A percentile compares a stretch with the other conserved stretches of the same genome.
Conservation (phyloP, 2,888 invertebrate genomes). For the Andrena praecox region DNA sequence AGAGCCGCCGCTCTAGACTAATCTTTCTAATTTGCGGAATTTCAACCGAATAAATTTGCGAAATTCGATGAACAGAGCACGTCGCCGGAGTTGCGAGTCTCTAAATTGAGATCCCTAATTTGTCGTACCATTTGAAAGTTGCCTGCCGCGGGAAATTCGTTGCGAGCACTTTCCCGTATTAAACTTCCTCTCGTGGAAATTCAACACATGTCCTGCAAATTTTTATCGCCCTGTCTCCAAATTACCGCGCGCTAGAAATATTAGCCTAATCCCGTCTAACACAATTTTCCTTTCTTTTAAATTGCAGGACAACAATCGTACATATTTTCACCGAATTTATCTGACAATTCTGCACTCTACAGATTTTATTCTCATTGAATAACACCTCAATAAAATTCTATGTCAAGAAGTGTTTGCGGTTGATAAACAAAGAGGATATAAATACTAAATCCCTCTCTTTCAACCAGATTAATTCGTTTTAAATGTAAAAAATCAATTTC, state of each 20-base stretch:
- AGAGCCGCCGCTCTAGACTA: not conserved
- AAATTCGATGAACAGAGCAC: not conserved
- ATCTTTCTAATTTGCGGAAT: conserved; percentile 27
- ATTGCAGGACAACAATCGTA: not conserved
- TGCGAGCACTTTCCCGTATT: conserved; percentile 37
- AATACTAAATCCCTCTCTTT: too few relatives aligned
- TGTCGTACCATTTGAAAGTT: conserved; percentile 43
- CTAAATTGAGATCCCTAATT: conserved; percentile 52
- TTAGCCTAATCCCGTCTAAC: not conserved
- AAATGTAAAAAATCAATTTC: too few relatives aligned
- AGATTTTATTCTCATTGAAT: too few relatives aligned
- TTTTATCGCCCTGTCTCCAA: not conserved
- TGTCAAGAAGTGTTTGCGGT: too few relatives aligned
- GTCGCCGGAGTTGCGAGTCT: not conserved
- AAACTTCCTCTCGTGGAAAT: conserved; percentile 13
- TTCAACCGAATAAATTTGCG: conserved; percentile 26
- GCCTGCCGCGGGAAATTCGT: conserved; percentile 40
- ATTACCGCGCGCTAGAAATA: not conserved
- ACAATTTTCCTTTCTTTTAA: not conserved
- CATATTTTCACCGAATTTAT: not conserved
- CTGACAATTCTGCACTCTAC: too few relatives aligned
- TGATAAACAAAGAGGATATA: too few relatives aligned
- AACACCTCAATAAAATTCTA: too few relatives aligned
- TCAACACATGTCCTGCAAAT: conserved; percentile 26
- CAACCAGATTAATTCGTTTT: too few relatives aligned